Base-by-base conservation (phyloP, 2,797 vertebrate species). In the Botia kubotai region DNA sequence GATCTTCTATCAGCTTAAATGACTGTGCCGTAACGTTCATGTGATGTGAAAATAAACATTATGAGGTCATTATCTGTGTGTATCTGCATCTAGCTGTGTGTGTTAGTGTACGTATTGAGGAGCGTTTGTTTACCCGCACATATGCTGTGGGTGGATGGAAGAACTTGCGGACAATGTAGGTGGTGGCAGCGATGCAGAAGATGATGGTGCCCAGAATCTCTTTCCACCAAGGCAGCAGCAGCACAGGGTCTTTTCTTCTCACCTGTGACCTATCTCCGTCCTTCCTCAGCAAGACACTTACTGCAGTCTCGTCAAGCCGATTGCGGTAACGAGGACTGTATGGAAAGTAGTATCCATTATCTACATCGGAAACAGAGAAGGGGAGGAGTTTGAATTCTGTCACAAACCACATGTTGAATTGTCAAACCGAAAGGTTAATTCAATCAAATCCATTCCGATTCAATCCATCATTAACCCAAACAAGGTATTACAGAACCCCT, bases 191-290 rank as follows among this genome's bases (percentile, higher is more conserved):
- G 2, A 99, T 98, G 86, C 97, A 99, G 82, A 99, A 96, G 16
- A 99, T 2, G 70, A 99, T 98, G 60, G 98, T 99, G 63, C 95
- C 94, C 46, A 96, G 90, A 66, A 99, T 99, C 86, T 99, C 98
- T 33, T 99, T 99, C 98, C 97, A 99, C 97, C 97, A 99, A 46
- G 98, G 97, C 66, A 99, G 92, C 65, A 99, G 94, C 57, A 98
- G 94, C 63, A 98, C 95, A 0, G 97, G 98, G 86, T 99, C 98
- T 89, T 99, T 99, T 14, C 93, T 96, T 65, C 96, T 92, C 72
- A 93, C 86, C 14, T 86, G 85, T 36, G 91, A 94, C 3, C 90
- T 90, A 68, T 92, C 91, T 6, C 81, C 90, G 0, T 89, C 85
- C 2, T 90, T 91, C 14, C 93, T 90, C 80, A 94, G 93, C 3